Conservation (phyloP, 2,888 invertebrate species). For the Rugalucina vietnamica region DNA sequence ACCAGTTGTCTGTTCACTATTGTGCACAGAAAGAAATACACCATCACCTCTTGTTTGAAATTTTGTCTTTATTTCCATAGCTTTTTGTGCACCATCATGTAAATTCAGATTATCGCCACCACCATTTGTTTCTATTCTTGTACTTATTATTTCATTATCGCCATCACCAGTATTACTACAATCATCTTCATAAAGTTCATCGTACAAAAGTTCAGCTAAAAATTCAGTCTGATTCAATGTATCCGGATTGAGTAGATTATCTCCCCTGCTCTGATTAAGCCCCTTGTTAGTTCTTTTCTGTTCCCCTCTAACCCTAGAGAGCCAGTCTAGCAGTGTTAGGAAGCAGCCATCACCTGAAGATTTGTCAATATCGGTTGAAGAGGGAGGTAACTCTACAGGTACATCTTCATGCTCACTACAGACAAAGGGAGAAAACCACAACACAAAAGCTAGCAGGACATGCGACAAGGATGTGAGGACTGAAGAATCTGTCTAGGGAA, state of each 20-base stretch:
- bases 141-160: neutral
- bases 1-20: too few species aligned
- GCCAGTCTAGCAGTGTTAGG: slow-evolving; percentile 49
- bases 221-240: neutral
- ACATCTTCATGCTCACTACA: neutral
- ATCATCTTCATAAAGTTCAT: neutral
- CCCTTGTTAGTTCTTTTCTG: neutral
- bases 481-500: too few species aligned
- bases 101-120: too few species aligned
- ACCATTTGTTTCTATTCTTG: neutral
- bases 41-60: too few species aligned
- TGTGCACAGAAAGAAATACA: too few species aligned
- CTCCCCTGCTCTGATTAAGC: neutral
- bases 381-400: neutral
- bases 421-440: neutral
- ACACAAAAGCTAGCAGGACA: neutral
- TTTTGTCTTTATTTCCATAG: too few species aligned
- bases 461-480: too few species aligned
- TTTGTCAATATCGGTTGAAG: slow-evolving; percentile 39
- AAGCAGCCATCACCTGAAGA: slow-evolving; percentile 53
- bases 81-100: too few species aligned
- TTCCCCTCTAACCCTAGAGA: slow-evolving; percentile 17
- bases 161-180: neutral
- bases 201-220: slow-evolving; percentile 3
- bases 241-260: neutral